Percentiles rank a stretch among this genome's conserved stretches.
Evolutionary conservation across 2,888 invertebrate genomes (phyloP).

Genomic region (Drosophila yooni): DNA sequence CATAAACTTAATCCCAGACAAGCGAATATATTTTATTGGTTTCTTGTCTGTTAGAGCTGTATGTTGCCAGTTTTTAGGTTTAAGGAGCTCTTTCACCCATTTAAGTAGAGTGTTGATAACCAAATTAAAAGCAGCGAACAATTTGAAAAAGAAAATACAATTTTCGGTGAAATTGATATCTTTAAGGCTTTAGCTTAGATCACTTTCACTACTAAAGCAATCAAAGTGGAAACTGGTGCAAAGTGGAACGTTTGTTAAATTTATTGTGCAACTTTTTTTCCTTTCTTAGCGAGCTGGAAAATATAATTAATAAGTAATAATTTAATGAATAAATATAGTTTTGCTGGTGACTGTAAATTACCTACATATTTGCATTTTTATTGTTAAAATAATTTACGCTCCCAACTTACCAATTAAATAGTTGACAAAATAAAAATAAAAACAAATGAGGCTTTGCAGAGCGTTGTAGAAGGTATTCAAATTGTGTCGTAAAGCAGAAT

Average conservation of each 20-base stretch:
- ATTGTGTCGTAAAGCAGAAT: not conserved
- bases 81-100: not conserved
- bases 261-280: not conserved
- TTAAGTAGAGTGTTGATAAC: constrained; percentile 14
- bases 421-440: not conserved
- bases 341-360: not conserved
- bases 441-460: not conserved
- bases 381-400: no score
- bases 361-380: not conserved
- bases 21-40: not conserved
- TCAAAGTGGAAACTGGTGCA: constrained; percentile 4
- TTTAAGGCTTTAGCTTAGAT: constrained; percentile 69
- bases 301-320: not conserved
- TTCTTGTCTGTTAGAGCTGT: not conserved
- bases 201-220: constrained; percentile 61
- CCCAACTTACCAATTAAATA: not conserved
- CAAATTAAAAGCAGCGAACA: constrained; percentile 31
- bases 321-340: not conserved
- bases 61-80: not conserved
- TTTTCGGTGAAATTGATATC: constrained; percentile 75
- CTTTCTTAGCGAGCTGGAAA: not conserved
- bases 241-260: no score
- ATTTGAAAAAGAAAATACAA: constrained; percentile 62
- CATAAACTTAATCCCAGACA: not conserved
- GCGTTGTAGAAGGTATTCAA: not conserved